Evolutionary conservation across 1,140 invertebrate species (phyloP), one percentile per base, ranked within the genome.

Genomic region (Micrasema longulum): DNA sequence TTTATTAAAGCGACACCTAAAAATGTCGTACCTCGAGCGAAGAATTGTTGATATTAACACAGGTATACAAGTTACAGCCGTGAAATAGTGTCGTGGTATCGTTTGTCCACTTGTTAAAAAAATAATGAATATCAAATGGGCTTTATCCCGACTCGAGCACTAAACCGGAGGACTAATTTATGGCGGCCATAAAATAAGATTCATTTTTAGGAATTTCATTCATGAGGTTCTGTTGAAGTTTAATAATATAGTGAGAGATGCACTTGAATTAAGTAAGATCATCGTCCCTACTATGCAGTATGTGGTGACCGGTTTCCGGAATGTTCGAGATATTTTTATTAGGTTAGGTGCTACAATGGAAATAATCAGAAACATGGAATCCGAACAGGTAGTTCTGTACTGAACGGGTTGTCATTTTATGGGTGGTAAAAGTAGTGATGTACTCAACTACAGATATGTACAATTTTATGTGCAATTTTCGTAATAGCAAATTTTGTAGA

Each of bases 121-220:
- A 80, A 82, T 81, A 84, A 83, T 84, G 84, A 85, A 84, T 83
- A 85, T 83, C 84, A 85, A 84, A 85, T 84, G 80, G 84, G 83
- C 84, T 82, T 82, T 84, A 82, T 83, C 84, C 84, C 80, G 81
- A 81, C 81, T 81, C 80, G 20, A 60, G 79, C 77, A 83, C 80
- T 82, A 83, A 84, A 85, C 82, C 81, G 82, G 81, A 80, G 80
- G 79, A 73, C 80, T 83, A 83, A 85, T 85, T 85, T 85, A 85
- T 84, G 78, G 77, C 77, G 68, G 78, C 79, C 81, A 83, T 85
- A 84, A 85, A 84, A 84, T 82, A 80, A 82, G 84, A 78, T 76
- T 79, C 79, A 80, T 79, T 77, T 80, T 79, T 80, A 81, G 84
- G 83, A 81, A 84, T 85, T 84, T 84, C 84, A 85, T 85, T 85